Base-by-base conservation (phyloP, 1,140 invertebrate genomes). In the Lysiphlebus fabarum region DNA sequence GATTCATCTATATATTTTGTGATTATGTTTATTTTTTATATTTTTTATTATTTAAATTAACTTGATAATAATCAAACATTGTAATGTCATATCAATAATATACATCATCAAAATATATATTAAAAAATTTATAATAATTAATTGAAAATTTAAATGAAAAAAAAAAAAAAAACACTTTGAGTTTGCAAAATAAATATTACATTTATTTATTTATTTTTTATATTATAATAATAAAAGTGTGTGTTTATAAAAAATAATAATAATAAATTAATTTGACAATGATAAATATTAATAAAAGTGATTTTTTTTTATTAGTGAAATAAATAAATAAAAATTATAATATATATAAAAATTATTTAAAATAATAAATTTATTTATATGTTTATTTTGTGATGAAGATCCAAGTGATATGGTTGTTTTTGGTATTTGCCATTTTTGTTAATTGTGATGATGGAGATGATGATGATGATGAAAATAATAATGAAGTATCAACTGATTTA, bases 401-500 rank as follows among this genome's bases (percentile, higher is more conserved):
- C 1, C 33, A 10, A 33, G 48, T 49, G 17, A 12, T n/a, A 33
- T 33, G 47, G 7, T 17, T 49, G 51, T 33, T 62, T 58, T 53
- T 60, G 62, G 51, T 37, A 12, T 33, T 40, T 33, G 12, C 14
- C 62, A 56, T 65, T 57, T 37, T 48, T 57, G 7, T 58, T 56
- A 36, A 40, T 55, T 7, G 11, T 62, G 54, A 38, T 42, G 9
- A 59, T 62, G 7, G 33, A 53, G n/a, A 34, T 26, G 17, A 26
- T 26, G 17, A 26, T 26, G 1, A 0, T 9, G 53, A 48, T 38
- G 14, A 40, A 36, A 12, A 54, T 5, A 58, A 61, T 42, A 53
- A 59, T 34, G 68, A 71, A n/a, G 53, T 66, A 7, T 65, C 69
- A 40, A 70, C 66, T 6, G 68, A 71, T 38, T 54, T 64, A 9